Evolutionary conservation across 2,888 invertebrate species (phyloP).

Genomic region (Acrobasis consociella): DNA sequence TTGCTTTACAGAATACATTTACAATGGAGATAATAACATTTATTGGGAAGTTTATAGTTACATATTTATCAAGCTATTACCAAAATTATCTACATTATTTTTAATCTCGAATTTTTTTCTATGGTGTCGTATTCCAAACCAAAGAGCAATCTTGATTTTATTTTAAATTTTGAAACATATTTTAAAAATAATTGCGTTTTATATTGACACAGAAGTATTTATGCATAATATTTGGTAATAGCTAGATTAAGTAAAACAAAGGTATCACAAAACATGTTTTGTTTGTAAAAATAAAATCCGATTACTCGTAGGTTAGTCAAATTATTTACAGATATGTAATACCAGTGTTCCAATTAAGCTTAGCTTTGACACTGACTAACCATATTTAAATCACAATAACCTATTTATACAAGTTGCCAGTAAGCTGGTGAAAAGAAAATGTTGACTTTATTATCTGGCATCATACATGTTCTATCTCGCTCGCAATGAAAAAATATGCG

Average conservation of each 20-base stretch:
- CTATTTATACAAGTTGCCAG: conserved; percentile 25
- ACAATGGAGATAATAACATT: conserved; percentile 18
- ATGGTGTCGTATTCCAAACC: no score
- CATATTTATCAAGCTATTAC: conserved; percentile 1
- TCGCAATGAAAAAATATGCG: no score
- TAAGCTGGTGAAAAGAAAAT: conserved; percentile 3
- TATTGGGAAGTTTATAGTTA: conserved; percentile 6
- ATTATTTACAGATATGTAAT: conserved; percentile 11
- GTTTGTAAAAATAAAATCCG: conserved; percentile 14
- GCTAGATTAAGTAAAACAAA: not conserved
- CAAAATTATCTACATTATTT: not conserved
- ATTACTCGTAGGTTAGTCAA: not conserved
- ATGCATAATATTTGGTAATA: not conserved
- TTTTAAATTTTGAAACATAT: no score
- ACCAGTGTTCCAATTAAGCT: conserved; percentile 14
- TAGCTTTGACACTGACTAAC: conserved; percentile 16
- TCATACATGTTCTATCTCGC: no score
- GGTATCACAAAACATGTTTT: conserved; percentile 30
- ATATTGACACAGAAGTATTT: not conserved
- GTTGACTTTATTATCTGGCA: not conserved
- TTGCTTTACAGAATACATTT: conserved; percentile 32
- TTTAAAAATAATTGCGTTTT: no score
- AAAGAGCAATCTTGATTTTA: no score
- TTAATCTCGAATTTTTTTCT: no score
- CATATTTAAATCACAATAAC: conserved; percentile 21